Base-by-base conservation (phyloP, 2,113 vertebrate species). In the Hyperopisus bebe region DNA sequence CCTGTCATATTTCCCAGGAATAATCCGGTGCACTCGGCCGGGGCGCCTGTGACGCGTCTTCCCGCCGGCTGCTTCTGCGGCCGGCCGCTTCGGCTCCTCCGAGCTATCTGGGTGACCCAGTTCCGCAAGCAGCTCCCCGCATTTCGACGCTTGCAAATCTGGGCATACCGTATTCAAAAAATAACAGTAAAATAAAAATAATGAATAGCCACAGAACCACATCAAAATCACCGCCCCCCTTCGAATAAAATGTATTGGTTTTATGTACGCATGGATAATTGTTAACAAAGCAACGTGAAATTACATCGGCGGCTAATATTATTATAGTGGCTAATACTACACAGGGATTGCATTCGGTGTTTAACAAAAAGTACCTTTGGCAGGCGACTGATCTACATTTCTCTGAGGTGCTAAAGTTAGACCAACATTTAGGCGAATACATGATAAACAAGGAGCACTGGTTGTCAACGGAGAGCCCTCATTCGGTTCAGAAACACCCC, bases 51-150 rank as follows among this genome's bases (percentile, higher is more conserved):
- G 90, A 86, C 88, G 55, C 91, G 89, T 86, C 86, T 88, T 66
- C 84, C 89, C 90, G 89, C 89, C 89, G 92, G 90, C 90, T 88
- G 93, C 91, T 91, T 74, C 90, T 91, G 92, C 89, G 91, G 85
- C 90, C 17, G 6, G 93, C 88, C 92, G 91, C 85, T 92, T 91
- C 91, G 90, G 92, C 91, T 93, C 93, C 91, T 93, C 91, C 3
- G 17, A 92, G 90, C 91, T 93, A 93, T 93, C 89, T 94, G 92
- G 92, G 92, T 95, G 94, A 95, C 95, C 94, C 91, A 95, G 92
- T 95, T 95, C 92, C 92, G 77, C 90, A 90, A 89, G 83, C 91
- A 91, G 89, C 92, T 88, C 88, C 90, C 0, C 90, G 90, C 62
- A 90, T 89, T 91, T 92, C 87, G 90, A 90, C 86, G 88, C 48